Evolutionary conservation across 2,888 invertebrate species (phyloP), one percentile per base, ranked within the genome.

Genomic region (Tribolium freemani): DNA sequence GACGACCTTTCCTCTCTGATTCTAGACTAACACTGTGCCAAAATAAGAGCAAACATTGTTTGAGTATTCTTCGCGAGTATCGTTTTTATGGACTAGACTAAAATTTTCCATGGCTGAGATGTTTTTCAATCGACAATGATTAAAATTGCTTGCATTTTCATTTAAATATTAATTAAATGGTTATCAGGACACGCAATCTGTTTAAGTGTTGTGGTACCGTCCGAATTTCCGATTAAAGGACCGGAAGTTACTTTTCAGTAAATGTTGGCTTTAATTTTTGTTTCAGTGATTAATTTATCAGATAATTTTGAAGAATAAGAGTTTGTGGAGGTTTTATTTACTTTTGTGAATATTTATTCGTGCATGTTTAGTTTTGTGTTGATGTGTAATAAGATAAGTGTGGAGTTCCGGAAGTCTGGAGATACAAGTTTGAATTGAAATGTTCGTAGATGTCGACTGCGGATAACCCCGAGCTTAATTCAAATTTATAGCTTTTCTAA

Each of bases 401-500:
- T 20, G 20, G 21, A 50, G 51, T 63, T 50, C 16, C 48, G 63
- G 45, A 58, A 63, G 11, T 50, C 31, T 63, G 60, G 48, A 51
- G 61, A 53, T 53, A 61, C 45, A 53, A 69, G 60, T 69, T 61
- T 60, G 54, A 51, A 67, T 66, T 71, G 71, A 71, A 68, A 45
- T 54, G 72, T 60, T 72, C 21, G 50, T 72, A 68, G 53, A 56
- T 48, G 61, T 70, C 63, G 45, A 54, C 11, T 63, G 16, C 63
- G 44, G 66, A 26, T 58, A 76, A 76, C 72, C 75, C 69, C 67
- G 72, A 76, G 75, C 75, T 76, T 78, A 77, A 78, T 75, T 75
- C 72, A 54, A 75, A 78, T 78, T 78, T 78, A 78, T 78, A 73
- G 76, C 78, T 75, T 69, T 76, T 76, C 75, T 72, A 77, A 77